A percentile compares a stretch with the other conserved stretches of the same genome.
phyloP scores from a whole-genome alignment of 1,140 invertebrate genomes.

The Heliconius congener region DNA sequence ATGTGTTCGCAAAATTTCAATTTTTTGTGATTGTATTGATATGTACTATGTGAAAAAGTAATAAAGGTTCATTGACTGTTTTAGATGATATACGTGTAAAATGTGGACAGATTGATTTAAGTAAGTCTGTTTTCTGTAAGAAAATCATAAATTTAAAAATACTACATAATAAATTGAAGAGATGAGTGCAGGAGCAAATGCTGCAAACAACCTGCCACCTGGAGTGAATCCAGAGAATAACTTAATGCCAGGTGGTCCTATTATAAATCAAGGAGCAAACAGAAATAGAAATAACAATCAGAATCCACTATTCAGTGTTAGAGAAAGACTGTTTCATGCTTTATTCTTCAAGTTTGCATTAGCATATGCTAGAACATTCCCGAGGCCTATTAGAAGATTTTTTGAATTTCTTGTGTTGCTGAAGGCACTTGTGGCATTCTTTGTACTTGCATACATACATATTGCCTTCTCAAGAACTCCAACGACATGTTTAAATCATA shows the following conservation, averaged over 20 bases:
- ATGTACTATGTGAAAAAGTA: not conserved
- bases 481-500: slow-evolving; percentile 95
- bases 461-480: slow-evolving; percentile 95
- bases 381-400: slow-evolving; percentile 90
- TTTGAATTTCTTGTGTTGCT: slow-evolving; percentile 95
- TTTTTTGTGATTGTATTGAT: not conserved
- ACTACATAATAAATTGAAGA: slow-evolving; percentile 18
- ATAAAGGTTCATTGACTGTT: slow-evolving; percentile 30
- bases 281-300: slow-evolving; percentile 83
- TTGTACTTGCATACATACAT: slow-evolving; percentile 97
- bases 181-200: slow-evolving; percentile 67
- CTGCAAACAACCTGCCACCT: slow-evolving; percentile 72
- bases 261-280: slow-evolving; percentile 79
- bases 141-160: not conserved
- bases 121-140: not conserved
- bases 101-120: slow-evolving; percentile 44
- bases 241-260: slow-evolving; percentile 74
- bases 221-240: slow-evolving; percentile 82
- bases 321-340: slow-evolving; percentile 97
- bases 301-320: slow-evolving; percentile 91
- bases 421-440: slow-evolving; percentile 94
- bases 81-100: slow-evolving; percentile 46
- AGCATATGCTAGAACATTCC: slow-evolving; percentile 94
- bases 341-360: slow-evolving; percentile 95
- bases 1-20: not conserved